phyloP scores from a whole-genome alignment of 2,888 invertebrate genomes.

The Tortricodes alternella region DNA sequence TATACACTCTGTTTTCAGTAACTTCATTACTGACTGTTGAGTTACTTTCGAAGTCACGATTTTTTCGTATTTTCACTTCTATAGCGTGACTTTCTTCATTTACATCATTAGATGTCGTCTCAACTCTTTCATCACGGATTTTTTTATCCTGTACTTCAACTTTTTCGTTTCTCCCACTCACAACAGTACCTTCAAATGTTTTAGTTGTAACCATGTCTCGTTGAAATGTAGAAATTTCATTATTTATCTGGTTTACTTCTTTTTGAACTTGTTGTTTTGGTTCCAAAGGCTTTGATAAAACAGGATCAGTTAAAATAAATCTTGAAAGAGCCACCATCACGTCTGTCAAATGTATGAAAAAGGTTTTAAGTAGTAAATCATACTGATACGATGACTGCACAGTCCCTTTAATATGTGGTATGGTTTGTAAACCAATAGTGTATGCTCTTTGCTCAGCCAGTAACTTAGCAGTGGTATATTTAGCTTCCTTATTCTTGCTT shows the following conservation, averaged over 20 bases:
- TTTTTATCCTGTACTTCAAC: slow-evolving; percentile 30
- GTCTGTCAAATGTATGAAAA: slow-evolving; percentile 73
- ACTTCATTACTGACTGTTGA: slow-evolving; percentile 14
- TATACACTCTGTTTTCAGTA: slow-evolving; percentile 34
- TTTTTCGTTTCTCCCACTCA: slow-evolving; percentile 8
- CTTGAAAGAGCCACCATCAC: slow-evolving; percentile 74
- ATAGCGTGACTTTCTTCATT: slow-evolving; percentile 1
- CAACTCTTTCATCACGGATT: neutral
- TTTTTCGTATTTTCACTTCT: neutral
- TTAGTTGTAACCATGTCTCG: neutral
- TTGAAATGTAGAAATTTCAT: neutral
- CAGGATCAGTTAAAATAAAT: slow-evolving; percentile 60
- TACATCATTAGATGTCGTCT: slow-evolving; percentile 14
- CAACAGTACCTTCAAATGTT: neutral
- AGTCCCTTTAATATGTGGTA: slow-evolving; percentile 62
- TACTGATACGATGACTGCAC: slow-evolving; percentile 60
- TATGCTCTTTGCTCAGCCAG: slow-evolving; percentile 59
- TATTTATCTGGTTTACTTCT: neutral
- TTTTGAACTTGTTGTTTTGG: slow-evolving; percentile 10
- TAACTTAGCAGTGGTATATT: slow-evolving; percentile 37
- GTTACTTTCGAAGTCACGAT: neutral
- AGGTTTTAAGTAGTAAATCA: slow-evolving; percentile 66
- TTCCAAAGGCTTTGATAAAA: slow-evolving; percentile 37
- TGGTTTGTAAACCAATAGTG: slow-evolving; percentile 63
- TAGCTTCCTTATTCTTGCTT: slow-evolving; percentile 11